Conservation (phyloP, 2,113 vertebrate genomes). For the Sinocyclocheilus anophthalmus region DNA sequence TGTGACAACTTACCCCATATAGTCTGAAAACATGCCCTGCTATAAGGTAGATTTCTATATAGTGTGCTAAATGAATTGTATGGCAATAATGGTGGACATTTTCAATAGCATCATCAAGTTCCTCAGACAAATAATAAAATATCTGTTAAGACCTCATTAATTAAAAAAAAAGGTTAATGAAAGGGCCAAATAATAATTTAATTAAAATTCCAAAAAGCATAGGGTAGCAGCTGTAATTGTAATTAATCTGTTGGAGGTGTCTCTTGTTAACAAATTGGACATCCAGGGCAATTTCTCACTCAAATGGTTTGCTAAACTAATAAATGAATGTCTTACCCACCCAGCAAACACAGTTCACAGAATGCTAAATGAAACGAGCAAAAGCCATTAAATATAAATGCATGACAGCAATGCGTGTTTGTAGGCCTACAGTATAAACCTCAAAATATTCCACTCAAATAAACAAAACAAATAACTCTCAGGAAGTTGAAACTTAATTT, state of each 20-base stretch:
- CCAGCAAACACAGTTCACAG: background rate
- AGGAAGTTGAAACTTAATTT: background rate
- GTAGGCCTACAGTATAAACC: background rate
- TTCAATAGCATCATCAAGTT: background rate
- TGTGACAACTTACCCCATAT: background rate
- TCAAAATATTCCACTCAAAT: background rate
- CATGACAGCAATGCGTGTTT: background rate
- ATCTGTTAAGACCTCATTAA: background rate
- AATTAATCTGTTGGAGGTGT: background rate
- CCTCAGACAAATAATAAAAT: background rate
- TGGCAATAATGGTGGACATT: background rate
- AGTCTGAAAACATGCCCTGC: background rate
- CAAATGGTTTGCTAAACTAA: background rate
- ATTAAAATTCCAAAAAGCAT: background rate
- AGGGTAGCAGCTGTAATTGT: background rate
- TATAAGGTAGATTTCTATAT: background rate
- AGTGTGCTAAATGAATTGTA: background rate
- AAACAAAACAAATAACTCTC: background rate
- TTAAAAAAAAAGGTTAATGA: background rate
- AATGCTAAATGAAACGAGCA: background rate
- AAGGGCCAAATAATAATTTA: background rate
- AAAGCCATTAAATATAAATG: background rate
- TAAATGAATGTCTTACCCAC: background rate
- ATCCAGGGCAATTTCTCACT: background rate
- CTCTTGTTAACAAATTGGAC: background rate